A percentile compares a stretch with the other conserved stretches of the same genome.
Evolutionary conservation across 2,113 vertebrate species (phyloP).

Genomic region (Arvicanthis niloticus): DNA sequence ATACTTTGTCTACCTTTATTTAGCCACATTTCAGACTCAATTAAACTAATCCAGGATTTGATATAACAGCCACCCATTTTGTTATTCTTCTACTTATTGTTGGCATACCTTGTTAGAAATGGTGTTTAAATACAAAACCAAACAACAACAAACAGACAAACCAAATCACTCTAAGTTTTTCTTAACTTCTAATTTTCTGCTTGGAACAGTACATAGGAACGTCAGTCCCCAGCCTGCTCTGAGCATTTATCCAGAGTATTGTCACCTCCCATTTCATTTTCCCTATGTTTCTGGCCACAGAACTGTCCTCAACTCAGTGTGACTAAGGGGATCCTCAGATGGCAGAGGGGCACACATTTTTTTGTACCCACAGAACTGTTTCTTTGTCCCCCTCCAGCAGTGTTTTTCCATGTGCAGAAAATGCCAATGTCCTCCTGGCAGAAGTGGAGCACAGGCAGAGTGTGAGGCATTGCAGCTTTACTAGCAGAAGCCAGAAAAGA

Average conservation of each 20-base stretch:
- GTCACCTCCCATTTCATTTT: background rate
- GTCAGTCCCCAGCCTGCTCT: constrained; percentile 4
- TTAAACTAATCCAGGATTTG: background rate
- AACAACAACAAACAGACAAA: too few species aligned
- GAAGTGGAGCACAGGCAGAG: background rate
- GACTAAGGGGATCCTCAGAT: background rate
- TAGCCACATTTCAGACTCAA: constrained; percentile 10
- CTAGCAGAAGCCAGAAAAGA: constrained; percentile 69
- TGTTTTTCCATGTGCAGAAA: constrained; percentile 60
- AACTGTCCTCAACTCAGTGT: background rate
- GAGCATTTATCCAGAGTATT: background rate
- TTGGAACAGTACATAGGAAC: background rate
- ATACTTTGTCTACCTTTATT: background rate
- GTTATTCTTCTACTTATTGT: background rate
- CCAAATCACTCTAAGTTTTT: background rate
- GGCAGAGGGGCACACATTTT: background rate
- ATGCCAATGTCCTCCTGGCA: constrained; percentile 25
- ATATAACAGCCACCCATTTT: background rate
- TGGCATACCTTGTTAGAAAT: background rate
- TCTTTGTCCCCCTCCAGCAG: constrained; percentile 3
- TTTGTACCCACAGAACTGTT: background rate
- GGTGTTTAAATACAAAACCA: background rate
- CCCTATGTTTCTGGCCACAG: background rate
- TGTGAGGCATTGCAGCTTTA: background rate
- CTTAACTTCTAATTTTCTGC: background rate